Evolutionary conservation across 2,888 invertebrate genomes (phyloP), one percentile per base, ranked within the genome.

Genomic region (Hermaeophaga mercurialis): DNA sequence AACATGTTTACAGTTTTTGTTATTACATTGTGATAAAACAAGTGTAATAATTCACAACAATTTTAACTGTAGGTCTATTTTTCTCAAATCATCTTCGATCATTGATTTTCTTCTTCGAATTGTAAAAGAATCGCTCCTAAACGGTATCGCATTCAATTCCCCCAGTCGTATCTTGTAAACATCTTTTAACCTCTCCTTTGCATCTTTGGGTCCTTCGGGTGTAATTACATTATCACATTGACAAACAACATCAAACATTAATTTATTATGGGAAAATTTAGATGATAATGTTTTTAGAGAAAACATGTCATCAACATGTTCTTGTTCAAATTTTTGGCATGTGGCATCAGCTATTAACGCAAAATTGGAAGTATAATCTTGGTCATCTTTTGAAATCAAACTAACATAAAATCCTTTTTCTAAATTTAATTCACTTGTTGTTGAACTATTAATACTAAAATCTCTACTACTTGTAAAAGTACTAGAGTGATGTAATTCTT

Each of bases 41-140:
- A n/a, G n/a, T n/a, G n/a, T n/a, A 22, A 22, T 22, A 22, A 5
- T 22, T 38, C 12, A 39, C 19, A 39, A 22, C 39, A 39, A 11
- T 19, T 39, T 39, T 19, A 39, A 19, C n/a, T 39, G 18, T n/a
- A 19, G 19, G 8, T 39, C 39, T 7, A 39, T 39, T 22, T 39
- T 39, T 22, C 19, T 39, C 19, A 39, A 39, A 19, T 39, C 39
- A 2, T 18, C 39, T 19, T 39, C 39, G 2, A 39, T 39, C 11
- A 8, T 19, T n/a, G 39, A 39, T 15, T 19, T 18, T 22, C 19
- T 39, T 15, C 39, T 39, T 11, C 11, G 18, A 6, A 39, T 4
- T 7, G 8, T 39, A 9, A 19, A 11, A 9, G 39, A 39, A 19
- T 39, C 39, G 19, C 19, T 11, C n/a, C 22, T 5, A 12, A 39